Conservation (phyloP, 1,140 invertebrate genomes). For the Thereuonema tuberculata region DNA sequence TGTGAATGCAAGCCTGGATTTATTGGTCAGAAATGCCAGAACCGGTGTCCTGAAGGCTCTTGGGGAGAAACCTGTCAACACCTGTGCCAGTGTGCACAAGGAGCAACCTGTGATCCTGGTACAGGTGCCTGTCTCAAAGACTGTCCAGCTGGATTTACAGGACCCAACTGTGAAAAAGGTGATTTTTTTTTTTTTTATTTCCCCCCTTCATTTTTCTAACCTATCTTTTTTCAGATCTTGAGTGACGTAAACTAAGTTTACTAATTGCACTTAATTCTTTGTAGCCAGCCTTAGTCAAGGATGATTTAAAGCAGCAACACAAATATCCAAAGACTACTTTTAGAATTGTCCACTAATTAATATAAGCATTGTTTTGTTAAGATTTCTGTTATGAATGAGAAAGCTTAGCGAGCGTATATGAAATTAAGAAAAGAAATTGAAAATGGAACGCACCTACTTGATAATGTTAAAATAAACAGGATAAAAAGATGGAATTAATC, state of each 20-base stretch:
- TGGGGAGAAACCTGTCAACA: conserved; percentile 31
- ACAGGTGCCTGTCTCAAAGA: conserved; percentile 26
- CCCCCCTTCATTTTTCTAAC: conserved; percentile 25
- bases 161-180: conserved; percentile 26
- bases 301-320: neutral
- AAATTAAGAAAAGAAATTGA: no score
- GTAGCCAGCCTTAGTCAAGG: neutral
- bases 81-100: conserved; percentile 32
- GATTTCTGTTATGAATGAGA: no score
- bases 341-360: no score
- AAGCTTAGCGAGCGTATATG: no score
- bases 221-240: conserved; percentile 19
- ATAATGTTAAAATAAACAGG: no score
- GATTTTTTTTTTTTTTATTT: neutral
- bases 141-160: conserved; percentile 26
- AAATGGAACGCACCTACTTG: no score
- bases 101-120: conserved; percentile 18
- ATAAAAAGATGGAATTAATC: no score
- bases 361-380: no score
- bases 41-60: conserved; percentile 23
- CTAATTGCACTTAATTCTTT: no score
- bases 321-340: no score
- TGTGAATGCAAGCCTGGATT: conserved; percentile 33
- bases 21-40: conserved; percentile 31
- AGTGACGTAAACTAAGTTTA: no score